Percentiles rank a stretch among this genome's conserved stretches.
phyloP scores from a whole-genome alignment of 2,797 vertebrate species.

The Leptodactylus fallax region DNA sequence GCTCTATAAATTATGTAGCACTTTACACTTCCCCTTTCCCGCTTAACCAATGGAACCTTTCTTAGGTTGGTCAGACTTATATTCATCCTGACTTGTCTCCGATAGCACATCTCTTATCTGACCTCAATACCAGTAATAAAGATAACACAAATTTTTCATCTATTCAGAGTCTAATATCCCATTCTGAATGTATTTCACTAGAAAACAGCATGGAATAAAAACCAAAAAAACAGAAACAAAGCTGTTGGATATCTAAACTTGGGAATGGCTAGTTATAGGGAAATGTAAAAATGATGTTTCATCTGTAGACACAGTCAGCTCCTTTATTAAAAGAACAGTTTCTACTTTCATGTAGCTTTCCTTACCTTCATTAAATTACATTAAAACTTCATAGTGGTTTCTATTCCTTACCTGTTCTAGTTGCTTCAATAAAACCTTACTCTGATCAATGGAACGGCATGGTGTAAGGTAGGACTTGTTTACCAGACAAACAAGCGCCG shows the following conservation, averaged over 20 bases:
- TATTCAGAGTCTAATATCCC: conserved; percentile 15
- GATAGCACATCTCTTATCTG: background rate
- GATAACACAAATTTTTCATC: background rate
- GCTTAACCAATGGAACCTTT: too few species aligned
- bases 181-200: conserved; percentile 17
- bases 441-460: conserved; percentile 37
- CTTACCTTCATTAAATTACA: conserved; percentile 27
- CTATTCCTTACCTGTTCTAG: background rate
- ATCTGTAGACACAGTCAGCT: conserved; percentile 26
- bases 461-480: conserved; percentile 18
- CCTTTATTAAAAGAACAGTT: conserved; percentile 38
- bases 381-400: conserved; percentile 30
- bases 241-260: conserved; percentile 20
- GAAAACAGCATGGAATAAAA: conserved; percentile 15
- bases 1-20: too few species aligned
- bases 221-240: background rate
- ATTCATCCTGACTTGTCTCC: background rate
- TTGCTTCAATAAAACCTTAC: conserved; percentile 25
- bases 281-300: background rate
- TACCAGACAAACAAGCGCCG: conserved; percentile 25
- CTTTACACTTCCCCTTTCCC: too few species aligned
- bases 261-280: background rate
- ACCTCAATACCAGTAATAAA: background rate
- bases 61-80: background rate
- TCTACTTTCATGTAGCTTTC: conserved; percentile 25